These are phyloP conservation scores for Stratiomys singularior DNA, from an alignment of 2,888 invertebrate genomes.

Conservation along the genomic window DNA sequence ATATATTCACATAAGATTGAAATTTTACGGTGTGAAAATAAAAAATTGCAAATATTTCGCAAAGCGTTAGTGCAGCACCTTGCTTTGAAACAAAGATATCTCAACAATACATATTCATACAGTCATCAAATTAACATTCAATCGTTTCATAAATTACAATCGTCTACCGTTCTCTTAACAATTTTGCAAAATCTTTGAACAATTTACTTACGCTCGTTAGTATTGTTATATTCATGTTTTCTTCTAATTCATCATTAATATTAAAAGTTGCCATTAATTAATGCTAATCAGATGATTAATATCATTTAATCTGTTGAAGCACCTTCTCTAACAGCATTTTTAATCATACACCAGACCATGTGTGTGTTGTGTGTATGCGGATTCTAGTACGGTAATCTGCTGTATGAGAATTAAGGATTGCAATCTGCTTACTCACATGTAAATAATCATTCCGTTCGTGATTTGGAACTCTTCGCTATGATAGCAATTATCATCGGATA, in stretches of 20 bases:
- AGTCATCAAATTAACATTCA: background rate
- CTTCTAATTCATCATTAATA: background rate
- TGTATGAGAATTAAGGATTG: background rate
- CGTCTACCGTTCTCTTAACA: background rate
- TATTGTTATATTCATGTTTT: background rate
- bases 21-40: too few species aligned
- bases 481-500: conserved; percentile 68
- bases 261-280: background rate
- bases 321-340: background rate
- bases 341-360: background rate
- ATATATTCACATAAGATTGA: too few species aligned
- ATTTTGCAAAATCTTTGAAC: background rate
- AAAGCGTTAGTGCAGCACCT: background rate
- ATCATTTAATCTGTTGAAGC: background rate
- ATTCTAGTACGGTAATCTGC: background rate
- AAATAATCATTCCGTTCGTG: conserved; percentile 59
- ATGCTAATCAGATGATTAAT: background rate
- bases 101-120: too few species aligned
- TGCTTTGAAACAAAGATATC: background rate
- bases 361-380: too few species aligned
- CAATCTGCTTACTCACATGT: conserved; percentile 62
- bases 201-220: too few species aligned
- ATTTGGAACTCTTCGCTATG: conserved; percentile 64
- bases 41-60: background rate
- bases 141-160: background rate